Evolutionary conservation across 2,888 invertebrate genomes (phyloP).

Genomic region (Cataglyphis livida): DNA sequence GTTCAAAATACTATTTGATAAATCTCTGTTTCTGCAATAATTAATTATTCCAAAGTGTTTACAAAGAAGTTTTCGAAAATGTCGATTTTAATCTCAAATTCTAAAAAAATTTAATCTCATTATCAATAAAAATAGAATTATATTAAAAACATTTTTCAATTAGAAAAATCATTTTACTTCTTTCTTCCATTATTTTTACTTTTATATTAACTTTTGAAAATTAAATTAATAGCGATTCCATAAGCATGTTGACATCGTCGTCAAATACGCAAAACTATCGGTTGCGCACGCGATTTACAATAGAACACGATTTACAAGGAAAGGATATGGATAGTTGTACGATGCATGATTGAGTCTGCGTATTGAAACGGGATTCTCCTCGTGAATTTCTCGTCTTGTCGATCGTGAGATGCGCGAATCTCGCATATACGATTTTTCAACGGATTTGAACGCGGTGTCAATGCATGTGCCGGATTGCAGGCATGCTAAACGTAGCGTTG

Average conservation of each 20-base stretch:
- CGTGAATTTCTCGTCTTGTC: conserved; percentile 46
- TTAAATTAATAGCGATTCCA: not conserved
- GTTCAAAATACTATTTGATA: not conserved
- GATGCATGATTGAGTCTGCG: conserved; percentile 31
- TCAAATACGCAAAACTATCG: conserved; percentile 78
- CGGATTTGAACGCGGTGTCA: conserved; percentile 52
- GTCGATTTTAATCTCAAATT: not conserved
- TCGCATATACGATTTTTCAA: conserved; percentile 51
- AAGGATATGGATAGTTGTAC: conserved; percentile 36
- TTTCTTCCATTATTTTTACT: not conserved
- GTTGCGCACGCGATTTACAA: conserved; percentile 72
- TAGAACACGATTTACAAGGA: conserved; percentile 68
- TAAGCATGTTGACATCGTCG: conserved; percentile 31
- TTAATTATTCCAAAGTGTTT: not conserved
- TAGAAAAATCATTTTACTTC: not conserved
- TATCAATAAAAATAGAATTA: not conserved
- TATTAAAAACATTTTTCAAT: not conserved
- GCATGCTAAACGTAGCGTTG: conserved; percentile 10
- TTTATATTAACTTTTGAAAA: not conserved
- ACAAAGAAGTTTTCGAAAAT: not conserved
- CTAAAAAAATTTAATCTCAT: not conserved
- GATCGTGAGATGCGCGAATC: conserved; percentile 47
- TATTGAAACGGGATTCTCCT: conserved; percentile 42
- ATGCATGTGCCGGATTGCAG: conserved; percentile 11
- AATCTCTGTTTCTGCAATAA: not conserved